phyloP scores from a whole-genome alignment of 2,113 vertebrate species.

The Lichenostomus cassidix region DNA sequence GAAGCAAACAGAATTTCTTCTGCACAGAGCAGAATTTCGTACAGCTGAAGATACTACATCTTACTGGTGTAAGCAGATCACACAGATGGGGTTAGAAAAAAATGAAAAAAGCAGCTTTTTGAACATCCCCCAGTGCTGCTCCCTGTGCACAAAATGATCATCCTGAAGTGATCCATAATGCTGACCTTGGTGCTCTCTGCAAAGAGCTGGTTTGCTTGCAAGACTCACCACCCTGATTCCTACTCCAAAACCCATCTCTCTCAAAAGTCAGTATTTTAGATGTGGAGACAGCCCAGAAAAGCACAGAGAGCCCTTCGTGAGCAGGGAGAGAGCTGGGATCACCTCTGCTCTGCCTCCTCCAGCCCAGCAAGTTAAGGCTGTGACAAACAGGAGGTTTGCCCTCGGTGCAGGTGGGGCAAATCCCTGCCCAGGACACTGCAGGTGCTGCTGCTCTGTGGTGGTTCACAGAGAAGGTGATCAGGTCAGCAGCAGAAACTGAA shows the following conservation, averaged over 20 bases:
- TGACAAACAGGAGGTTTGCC: not conserved
- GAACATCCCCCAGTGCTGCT: not conserved
- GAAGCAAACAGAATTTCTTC: not conserved
- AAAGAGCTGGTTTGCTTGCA: not conserved
- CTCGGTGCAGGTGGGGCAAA: not conserved
- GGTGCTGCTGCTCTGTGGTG: not conserved
- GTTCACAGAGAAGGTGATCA: not conserved
- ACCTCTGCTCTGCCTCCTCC: not conserved
- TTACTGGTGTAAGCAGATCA: not conserved
- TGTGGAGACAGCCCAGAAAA: not conserved
- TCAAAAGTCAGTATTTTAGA: not conserved
- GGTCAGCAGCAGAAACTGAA: not conserved
- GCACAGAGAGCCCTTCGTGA: not conserved
- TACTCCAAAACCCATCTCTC: not conserved
- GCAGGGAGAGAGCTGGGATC: not conserved
- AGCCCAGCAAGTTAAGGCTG: rapidly evolving
- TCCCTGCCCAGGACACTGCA: not conserved
- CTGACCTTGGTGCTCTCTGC: not conserved
- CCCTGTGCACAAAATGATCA: not conserved
- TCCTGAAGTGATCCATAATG: not conserved
- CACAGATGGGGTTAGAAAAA: not conserved
- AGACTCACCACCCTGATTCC: not conserved
- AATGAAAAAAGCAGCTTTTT: not conserved
- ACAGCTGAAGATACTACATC: not conserved
- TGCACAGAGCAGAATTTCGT: not conserved